Evolutionary conservation across 1,140 invertebrate genomes (phyloP).

Genomic region (Meloidogyne exigua): DNA sequence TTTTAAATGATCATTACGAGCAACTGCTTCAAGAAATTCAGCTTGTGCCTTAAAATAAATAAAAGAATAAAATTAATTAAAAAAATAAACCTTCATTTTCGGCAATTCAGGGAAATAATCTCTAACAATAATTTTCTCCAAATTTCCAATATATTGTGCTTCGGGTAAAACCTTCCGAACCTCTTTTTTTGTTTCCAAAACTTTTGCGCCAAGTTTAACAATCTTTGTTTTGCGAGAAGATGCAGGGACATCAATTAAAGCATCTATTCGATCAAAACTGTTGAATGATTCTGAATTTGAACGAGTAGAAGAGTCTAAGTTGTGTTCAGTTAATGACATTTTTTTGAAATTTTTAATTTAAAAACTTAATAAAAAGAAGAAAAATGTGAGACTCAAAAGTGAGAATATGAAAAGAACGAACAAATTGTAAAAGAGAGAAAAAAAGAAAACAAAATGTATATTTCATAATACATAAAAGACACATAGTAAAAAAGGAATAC

Average conservation of each 20-base stretch:
- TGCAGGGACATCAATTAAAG: slow-evolving; percentile 24
- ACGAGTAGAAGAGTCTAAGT: background rate
- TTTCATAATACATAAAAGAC: no score
- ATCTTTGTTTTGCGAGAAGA: slow-evolving; percentile 31
- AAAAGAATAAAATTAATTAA: background rate
- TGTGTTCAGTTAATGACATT: background rate
- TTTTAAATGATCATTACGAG: slow-evolving; percentile 81
- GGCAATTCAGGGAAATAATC: slow-evolving; percentile 95
- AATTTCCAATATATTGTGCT: slow-evolving; percentile 70
- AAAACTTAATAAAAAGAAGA: no score
- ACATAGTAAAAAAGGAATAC: no score
- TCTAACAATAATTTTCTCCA: slow-evolving; percentile 90
- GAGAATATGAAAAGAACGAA: no score
- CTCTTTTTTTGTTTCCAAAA: slow-evolving; percentile 44
- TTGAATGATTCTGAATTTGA: slow-evolving; percentile 17
- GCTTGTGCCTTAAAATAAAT: slow-evolving; percentile 73
- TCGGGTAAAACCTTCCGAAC: slow-evolving; percentile 58
- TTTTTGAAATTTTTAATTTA: background rate
- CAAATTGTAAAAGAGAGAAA: no score
- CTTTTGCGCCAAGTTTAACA: slow-evolving; percentile 33
- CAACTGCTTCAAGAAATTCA: slow-evolving; percentile 84
- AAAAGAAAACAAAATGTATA: no score
- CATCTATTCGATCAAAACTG: slow-evolving; percentile 31
- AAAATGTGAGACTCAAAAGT: no score
- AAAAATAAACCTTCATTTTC: slow-evolving; percentile 72